These are phyloP conservation scores for Notechis scutatus DNA, from an alignment of 2,113 vertebrate genomes.

Conservation along the genomic window DNA sequence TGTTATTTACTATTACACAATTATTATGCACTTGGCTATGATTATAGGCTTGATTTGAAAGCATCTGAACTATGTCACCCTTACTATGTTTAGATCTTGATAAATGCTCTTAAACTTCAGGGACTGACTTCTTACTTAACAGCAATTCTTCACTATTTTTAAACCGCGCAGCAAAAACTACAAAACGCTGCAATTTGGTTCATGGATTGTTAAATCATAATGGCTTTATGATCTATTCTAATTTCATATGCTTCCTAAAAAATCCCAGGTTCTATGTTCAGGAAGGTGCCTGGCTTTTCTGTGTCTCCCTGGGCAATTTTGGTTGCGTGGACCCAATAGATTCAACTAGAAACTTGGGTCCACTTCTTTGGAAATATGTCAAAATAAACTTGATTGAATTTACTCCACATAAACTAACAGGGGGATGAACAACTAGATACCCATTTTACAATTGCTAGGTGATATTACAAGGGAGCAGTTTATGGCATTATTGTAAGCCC, in stretches of 20 bases:
- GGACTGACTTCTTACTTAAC: neutral
- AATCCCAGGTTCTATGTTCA: neutral
- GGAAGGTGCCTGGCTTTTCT: neutral
- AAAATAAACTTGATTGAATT: neutral
- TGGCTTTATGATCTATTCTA: neutral
- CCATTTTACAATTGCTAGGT: neutral
- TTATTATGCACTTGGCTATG: neutral
- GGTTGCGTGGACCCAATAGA: neutral
- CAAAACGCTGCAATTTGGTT: neutral
- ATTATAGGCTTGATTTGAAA: slow-evolving; percentile 13
- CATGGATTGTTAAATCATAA: neutral
- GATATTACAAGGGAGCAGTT: neutral
- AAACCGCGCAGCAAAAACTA: neutral
- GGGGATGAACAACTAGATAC: neutral
- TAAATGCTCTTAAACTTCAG: neutral
- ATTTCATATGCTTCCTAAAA: neutral
- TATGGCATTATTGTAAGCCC: neutral
- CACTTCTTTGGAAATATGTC: neutral
- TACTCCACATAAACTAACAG: neutral
- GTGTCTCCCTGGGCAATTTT: neutral
- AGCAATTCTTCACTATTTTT: neutral
- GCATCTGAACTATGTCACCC: slow-evolving; percentile 10
- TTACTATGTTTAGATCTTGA: slow-evolving; percentile 22
- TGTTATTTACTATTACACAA: slow-evolving; percentile 17
- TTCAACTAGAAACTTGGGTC: neutral